Conservation (phyloP, 2,888 invertebrate genomes). For the Bombylius discolor region DNA sequence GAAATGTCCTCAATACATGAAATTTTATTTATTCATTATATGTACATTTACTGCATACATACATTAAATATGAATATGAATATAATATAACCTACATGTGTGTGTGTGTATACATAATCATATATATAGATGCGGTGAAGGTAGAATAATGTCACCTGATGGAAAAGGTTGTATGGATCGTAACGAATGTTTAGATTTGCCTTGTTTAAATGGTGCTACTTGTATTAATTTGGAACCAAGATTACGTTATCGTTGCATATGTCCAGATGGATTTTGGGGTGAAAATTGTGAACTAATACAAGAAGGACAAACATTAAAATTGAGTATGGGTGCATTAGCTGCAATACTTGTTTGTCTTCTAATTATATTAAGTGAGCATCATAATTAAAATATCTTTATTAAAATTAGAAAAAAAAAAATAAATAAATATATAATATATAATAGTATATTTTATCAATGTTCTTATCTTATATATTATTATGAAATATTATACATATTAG, state of each 20-base stretch:
- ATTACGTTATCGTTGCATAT: conserved; percentile 74
- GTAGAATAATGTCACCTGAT: conserved; percentile 79
- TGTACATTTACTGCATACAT: neutral
- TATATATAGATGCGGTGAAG: conserved; percentile 81
- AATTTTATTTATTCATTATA: too few relatives aligned
- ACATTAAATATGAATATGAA: too few relatives aligned
- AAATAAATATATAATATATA: neutral
- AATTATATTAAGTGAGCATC: conserved; percentile 86
- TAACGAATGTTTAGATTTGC: conserved; percentile 88
- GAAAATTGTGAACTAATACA: conserved; percentile 88
- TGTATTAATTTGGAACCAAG: conserved; percentile 86
- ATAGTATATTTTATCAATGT: too few relatives aligned
- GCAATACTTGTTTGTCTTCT: conserved; percentile 95
- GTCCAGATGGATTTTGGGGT: conserved; percentile 86
- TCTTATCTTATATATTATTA: neutral
- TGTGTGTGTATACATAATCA: neutral
- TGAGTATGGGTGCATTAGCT: conserved; percentile 93
- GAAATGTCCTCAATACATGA: too few relatives aligned
- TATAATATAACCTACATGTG: too few relatives aligned
- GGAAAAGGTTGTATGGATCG: conserved; percentile 89
- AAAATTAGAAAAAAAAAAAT: neutral
- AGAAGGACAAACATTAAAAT: conserved; percentile 86
- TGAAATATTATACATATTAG: neutral
- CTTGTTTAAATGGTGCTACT: conserved; percentile 84
- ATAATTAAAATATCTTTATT: neutral